Evolutionary conservation across 2,797 vertebrate species (phyloP), one percentile per base, ranked within the genome.

Genomic region (Hyperoplus lanceolatus): DNA sequence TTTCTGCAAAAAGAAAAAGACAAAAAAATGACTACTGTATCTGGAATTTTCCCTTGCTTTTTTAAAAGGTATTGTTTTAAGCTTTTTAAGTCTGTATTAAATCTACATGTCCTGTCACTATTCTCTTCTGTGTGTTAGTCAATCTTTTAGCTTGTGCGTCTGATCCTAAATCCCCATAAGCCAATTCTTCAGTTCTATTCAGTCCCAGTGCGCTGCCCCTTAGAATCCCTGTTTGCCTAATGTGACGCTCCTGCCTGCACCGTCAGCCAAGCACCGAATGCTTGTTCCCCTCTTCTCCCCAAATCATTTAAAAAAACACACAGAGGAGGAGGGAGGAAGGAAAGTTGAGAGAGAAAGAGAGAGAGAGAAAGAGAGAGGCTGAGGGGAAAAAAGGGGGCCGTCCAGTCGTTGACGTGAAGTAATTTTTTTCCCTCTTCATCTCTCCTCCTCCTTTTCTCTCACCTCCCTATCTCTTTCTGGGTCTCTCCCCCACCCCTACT

Each of bases 301-400:
- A 92, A 94, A 93, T 87, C 90, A 93, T 95, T 95, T 90, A 82
- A 91, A 93, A 91, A 87, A 87, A 82, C 46, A 81, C 74, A 87
- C 82, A 84, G 82, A 79, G 77, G 82, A 82, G 84, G 83, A 74
- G 85, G 82, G 81, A 76, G 72, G 72, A 81, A 77, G 70, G 81
- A 85, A 92, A 90, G 90, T 93, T 93, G 62, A 80, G 87, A 91
- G 89, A 87, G 81, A 88, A 90, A 82, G 81, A 90, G 90, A 81
- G 81, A 90, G 87, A 90, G 90, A 88, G 90, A 82, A 80, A 90
- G 90, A 81, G 81, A 90, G 87, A 90, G 90, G 86, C 82, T 91
- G 90, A 89, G 77, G 90, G 91, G 90, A 54, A 84, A 91, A 95
- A 95, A 95, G 89, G 91, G 93, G 95, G 93, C 93, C 92, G 94